phyloP scores from a whole-genome alignment of 2,888 invertebrate species.

The Eurois occulta region DNA sequence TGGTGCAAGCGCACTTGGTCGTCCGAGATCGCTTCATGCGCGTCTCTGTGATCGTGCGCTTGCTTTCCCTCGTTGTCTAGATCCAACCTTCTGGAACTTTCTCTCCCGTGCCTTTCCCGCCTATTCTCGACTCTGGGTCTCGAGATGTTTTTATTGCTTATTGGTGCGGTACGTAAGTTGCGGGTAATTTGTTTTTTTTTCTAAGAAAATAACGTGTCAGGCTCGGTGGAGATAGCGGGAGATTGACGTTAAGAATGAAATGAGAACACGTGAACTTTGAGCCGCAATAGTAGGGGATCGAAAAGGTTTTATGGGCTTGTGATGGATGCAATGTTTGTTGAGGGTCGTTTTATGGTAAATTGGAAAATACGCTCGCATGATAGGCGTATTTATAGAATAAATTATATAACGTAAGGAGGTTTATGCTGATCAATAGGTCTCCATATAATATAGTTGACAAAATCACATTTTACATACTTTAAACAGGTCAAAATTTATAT shows the following conservation, averaged over 20 bases:
- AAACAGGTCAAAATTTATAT: not conserved
- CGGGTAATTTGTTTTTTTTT: constrained; percentile 64
- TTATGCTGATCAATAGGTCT: not conserved
- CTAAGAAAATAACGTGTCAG: constrained; percentile 63
- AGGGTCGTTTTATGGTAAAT: constrained; percentile 34
- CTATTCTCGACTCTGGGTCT: constrained; percentile 30
- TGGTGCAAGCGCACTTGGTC: not conserved
- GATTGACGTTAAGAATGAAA: constrained; percentile 59
- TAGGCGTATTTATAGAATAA: constrained; percentile 3
- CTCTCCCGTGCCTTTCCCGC: not conserved
- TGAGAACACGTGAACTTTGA: constrained; percentile 36
- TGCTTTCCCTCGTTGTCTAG: not conserved
- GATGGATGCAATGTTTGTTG: constrained; percentile 29
- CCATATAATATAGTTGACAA: not conserved
- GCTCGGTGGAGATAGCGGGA: constrained; percentile 31
- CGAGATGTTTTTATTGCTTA: constrained; percentile 70
- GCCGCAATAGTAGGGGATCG: constrained; percentile 12
- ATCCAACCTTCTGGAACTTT: constrained; percentile 11
- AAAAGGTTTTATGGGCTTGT: constrained; percentile 25
- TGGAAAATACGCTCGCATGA: not conserved
- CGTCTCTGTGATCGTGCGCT: too few relatives aligned
- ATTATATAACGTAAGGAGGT: not conserved
- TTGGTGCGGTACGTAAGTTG: constrained; percentile 63
- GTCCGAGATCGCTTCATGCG: too few relatives aligned
- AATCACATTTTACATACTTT: not conserved